phyloP scores from a whole-genome alignment of 2,888 invertebrate species.

The Anagyrus pseudococci region DNA sequence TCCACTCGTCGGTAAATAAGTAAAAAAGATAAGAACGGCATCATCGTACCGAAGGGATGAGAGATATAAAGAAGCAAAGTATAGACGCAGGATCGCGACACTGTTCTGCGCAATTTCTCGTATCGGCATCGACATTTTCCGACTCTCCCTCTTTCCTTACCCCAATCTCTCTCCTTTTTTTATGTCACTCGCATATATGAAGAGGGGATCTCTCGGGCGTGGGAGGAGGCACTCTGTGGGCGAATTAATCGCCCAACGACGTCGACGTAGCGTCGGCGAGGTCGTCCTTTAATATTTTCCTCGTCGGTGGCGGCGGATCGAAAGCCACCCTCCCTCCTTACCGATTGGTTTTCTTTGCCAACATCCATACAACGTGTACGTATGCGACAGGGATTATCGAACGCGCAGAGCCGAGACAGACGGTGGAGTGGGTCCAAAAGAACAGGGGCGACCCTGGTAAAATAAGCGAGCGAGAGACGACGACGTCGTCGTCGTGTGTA shows the following conservation, averaged over 20 bases:
- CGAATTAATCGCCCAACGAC: slow-evolving; percentile 30
- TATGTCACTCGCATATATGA: background rate
- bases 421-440: background rate
- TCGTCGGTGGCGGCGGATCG: slow-evolving; percentile 7
- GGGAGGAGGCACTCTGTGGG: slow-evolving; percentile 5
- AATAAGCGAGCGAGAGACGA: no score
- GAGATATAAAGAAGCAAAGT: background rate
- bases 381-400: slow-evolving; percentile 32
- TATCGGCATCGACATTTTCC: slow-evolving; percentile 34
- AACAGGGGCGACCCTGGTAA: no score
- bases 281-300: slow-evolving; percentile 37
- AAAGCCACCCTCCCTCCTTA: slow-evolving; percentile 6
- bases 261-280: background rate
- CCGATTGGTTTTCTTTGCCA: slow-evolving; percentile 39
- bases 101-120: slow-evolving; percentile 38
- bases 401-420: slow-evolving; percentile 4
- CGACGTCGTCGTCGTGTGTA: no score
- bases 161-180: background rate
- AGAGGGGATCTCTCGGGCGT: background rate
- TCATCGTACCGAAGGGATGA: background rate
- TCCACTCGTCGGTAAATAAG: slow-evolving; percentile 7
- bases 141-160: slow-evolving; percentile 2
- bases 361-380: slow-evolving; percentile 2
- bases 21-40: background rate
- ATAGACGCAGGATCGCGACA: no score